Evolutionary conservation across 2,888 invertebrate genomes (phyloP).

Genomic region (Morpho helenor): DNA sequence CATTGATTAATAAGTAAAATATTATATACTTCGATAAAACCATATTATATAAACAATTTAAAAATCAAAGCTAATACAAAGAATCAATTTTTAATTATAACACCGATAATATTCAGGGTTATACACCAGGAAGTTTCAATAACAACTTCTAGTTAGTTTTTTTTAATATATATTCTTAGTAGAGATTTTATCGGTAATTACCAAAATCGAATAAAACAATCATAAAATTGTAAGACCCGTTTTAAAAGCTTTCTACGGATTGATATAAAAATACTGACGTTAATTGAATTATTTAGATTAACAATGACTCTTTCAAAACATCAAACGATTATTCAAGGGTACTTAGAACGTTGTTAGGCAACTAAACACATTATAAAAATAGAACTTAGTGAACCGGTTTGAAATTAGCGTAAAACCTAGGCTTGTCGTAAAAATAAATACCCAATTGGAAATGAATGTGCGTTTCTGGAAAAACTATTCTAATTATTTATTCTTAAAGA

Average conservation of each 20-base stretch:
- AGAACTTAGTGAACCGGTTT: background rate
- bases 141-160: background rate
- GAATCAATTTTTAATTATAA: background rate
- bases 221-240: no score
- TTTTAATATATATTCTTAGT: background rate
- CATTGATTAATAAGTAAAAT: no score
- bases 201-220: no score
- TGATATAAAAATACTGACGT: no score
- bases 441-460: no score
- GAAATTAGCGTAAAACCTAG: background rate
- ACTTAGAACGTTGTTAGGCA: background rate
- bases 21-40: no score
- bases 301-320: slow-evolving; percentile 1
- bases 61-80: background rate
- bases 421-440: background rate
- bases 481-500: no score
- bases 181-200: no score
- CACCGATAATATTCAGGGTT: slow-evolving; percentile 1
- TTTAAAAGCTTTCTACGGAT: no score
- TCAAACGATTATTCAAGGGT: slow-evolving; percentile 3
- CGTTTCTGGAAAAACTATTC: no score
- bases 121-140: slow-evolving; percentile 3
- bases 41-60: no score
- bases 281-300: background rate
- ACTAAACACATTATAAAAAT: slow-evolving; percentile 2